Conservation (phyloP, 2,113 vertebrate species). For the Mobula hypostoma region DNA sequence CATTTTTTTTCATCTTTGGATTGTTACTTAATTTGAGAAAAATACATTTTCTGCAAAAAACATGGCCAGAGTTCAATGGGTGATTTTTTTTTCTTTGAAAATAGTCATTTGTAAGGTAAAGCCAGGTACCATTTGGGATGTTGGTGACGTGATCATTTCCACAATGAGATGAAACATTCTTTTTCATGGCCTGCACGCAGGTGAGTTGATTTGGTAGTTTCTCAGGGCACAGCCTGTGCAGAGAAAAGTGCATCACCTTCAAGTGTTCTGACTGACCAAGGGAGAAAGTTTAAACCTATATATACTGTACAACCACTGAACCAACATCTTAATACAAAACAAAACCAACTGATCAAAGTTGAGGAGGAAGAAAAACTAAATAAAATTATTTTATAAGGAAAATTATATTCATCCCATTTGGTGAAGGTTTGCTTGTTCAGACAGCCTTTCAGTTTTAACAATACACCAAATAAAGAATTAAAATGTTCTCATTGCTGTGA, state of each 20-base stretch:
- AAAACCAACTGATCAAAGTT: not conserved
- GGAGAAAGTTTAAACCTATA: not conserved
- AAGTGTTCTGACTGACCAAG: not conserved
- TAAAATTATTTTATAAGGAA: not conserved
- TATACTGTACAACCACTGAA: not conserved
- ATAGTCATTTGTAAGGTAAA: not conserved
- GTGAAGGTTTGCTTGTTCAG: not conserved
- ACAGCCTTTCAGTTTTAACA: not conserved
- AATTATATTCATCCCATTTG: not conserved
- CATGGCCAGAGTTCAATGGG: not conserved
- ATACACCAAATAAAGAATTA: not conserved
- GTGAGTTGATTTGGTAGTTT: not conserved
- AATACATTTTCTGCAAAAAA: not conserved
- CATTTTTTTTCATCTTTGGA: not conserved
- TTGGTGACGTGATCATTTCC: not conserved
- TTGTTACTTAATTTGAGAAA: conserved; percentile 3
- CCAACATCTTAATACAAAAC: not conserved
- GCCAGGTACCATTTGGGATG: not conserved
- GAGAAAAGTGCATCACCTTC: not conserved
- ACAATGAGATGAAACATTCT: not conserved
- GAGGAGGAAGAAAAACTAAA: not conserved
- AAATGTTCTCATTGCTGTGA: not conserved
- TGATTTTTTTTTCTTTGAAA: not conserved
- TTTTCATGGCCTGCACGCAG: not conserved
- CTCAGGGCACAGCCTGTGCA: no score